These are phyloP conservation scores for Pegoplata infirma DNA, from an alignment of 2,888 invertebrate genomes.

Conservation along the genomic window DNA sequence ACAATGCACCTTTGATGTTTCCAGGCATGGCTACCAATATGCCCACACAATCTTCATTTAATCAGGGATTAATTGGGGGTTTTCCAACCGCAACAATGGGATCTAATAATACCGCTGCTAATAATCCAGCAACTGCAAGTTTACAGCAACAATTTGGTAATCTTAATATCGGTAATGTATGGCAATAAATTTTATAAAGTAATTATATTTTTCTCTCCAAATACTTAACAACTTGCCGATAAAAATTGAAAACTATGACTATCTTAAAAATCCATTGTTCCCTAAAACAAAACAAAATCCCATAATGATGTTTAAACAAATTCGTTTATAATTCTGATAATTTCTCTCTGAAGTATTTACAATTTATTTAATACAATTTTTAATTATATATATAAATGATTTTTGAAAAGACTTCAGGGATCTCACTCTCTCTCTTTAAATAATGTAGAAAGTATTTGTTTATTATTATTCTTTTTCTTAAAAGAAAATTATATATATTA, in stretches of 20 bases:
- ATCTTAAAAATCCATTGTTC: constrained; percentile 19
- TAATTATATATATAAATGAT: constrained; percentile 13
- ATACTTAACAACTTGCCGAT: constrained; percentile 60
- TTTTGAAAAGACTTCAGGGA: constrained; percentile 30
- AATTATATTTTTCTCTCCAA: constrained; percentile 25
- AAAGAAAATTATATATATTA: constrained; percentile 32
- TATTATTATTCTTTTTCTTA: constrained; percentile 31
- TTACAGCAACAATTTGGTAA: constrained; percentile 78
- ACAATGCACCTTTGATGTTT: constrained; percentile 51
- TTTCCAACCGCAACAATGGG: constrained; percentile 49
- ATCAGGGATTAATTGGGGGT: constrained; percentile 58
- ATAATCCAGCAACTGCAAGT: constrained; percentile 70
- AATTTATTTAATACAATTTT: constrained; percentile 21
- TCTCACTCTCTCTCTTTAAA: constrained; percentile 20
- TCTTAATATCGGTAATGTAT: constrained; percentile 78
- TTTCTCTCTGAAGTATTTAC: constrained; percentile 37
- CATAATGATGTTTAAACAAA: constrained; percentile 1
- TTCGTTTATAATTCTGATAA: constrained; percentile 7
- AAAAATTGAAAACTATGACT: constrained; percentile 35
- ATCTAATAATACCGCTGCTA: constrained; percentile 37
- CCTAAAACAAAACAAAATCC: too few relatives aligned
- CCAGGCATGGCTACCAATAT: constrained; percentile 48
- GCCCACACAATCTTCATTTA: constrained; percentile 45
- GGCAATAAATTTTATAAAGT: constrained; percentile 74
- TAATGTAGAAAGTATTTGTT: constrained; percentile 43